Evolutionary conservation across 2,797 vertebrate genomes (phyloP), one percentile per base, ranked within the genome.

Genomic region (Eurystomus glaucurus): DNA sequence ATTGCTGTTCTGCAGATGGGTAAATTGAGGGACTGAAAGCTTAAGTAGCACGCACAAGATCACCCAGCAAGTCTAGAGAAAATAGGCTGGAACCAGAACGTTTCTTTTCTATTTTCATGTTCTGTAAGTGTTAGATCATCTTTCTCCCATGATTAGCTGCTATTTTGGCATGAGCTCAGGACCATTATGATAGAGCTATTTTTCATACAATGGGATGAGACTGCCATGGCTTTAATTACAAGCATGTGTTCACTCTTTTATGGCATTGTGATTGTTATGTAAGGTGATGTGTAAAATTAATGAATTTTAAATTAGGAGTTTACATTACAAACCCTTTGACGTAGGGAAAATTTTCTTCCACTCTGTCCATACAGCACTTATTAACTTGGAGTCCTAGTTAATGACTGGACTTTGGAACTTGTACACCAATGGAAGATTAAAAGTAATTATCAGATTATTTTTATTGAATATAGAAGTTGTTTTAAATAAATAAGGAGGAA

Each of bases 131-230:
- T 97, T 97, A 95, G 97, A 95, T 97, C 97, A 97, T 96, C 91
- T 95, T 92, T 96, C 97, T 97, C 95, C 94, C 97, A 96, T 96
- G 96, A 97, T 97, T 97, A 97, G 97, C 97, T 97, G 95, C 97
- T 97, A 97, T 70, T 96, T 94, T 97, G 97, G 97, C 96, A 94
- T 22, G 31, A 85, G 75, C 60, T 95, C 89, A 90, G 91, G 85
- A 90, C 96, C 78, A 97, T 93, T 97, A 97, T 94, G 96, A 97
- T 97, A 95, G 93, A 96, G 94, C 94, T 97, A 80, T 97, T 97
- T 97, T 97, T 97, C 87, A 95, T 97, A 97, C 97, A 97, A 97
- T 97, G 87, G 96, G 95, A 96, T 78, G 97, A 96, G 94, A 55
- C 91, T 95, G 94, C 94, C 95, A 71, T 94, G 91, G 79, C 89